phyloP scores from a whole-genome alignment of 2,113 vertebrate species.

The Dromas ardeola region DNA sequence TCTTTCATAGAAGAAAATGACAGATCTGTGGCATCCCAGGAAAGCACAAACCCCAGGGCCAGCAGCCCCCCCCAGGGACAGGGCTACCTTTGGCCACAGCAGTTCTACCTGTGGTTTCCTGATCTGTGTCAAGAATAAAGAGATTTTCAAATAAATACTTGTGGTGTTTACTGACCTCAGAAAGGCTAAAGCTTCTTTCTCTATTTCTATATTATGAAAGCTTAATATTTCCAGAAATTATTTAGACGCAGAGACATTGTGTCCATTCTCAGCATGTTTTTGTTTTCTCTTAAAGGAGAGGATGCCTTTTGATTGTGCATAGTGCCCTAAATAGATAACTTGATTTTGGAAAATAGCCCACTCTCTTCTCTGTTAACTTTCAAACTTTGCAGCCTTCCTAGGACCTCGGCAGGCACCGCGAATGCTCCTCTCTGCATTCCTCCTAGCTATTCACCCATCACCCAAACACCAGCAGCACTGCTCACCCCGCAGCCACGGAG shows the following conservation, averaged over 20 bases:
- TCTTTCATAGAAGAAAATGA: not conserved
- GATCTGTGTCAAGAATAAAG: not conserved
- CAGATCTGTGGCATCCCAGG: not conserved
- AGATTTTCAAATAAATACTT: not conserved
- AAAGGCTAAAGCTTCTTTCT: not conserved
- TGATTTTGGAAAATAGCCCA: not conserved
- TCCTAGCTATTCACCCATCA: not conserved
- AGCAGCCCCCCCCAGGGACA: not conserved
- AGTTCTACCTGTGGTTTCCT: not conserved
- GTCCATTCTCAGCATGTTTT: not conserved
- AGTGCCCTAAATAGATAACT: not conserved
- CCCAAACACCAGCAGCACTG: not conserved
- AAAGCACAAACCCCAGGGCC: no score
- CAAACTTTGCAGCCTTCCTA: no score
- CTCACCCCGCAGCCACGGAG: no score
- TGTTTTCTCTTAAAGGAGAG: not conserved
- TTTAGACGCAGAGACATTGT: not conserved
- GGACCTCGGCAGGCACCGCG: not conserved
- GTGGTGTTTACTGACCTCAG: not conserved
- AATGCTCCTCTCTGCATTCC: not conserved
- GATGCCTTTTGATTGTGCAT: not conserved
- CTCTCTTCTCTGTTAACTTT: not conserved
- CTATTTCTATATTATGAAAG: not conserved
- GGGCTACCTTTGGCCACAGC: not conserved
- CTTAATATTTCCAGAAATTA: not conserved